phyloP scores from a whole-genome alignment of 2,797 vertebrate species.

The Varecia variegata region DNA sequence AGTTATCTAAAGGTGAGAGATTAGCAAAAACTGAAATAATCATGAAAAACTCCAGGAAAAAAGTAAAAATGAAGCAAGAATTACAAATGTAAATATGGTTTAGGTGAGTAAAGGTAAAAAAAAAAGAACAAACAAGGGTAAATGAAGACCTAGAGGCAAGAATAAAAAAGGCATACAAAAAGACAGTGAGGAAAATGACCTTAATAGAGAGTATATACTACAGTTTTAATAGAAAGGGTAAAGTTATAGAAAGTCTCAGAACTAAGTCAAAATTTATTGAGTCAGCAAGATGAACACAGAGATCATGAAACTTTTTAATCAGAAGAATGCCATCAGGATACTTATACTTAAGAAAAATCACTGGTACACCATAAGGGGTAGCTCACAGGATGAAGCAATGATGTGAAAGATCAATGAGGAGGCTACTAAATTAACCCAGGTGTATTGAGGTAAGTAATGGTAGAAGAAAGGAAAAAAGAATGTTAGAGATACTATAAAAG shows the following conservation, averaged over 20 bases:
- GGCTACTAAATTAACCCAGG: background rate
- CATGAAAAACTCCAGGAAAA: background rate
- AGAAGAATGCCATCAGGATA: background rate
- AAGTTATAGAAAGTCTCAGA: background rate
- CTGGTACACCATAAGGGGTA: background rate
- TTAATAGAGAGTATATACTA: background rate
- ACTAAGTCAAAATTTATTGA: background rate
- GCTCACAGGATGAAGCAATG: background rate
- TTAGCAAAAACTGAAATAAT: background rate
- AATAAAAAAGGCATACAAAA: background rate
- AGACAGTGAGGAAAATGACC: background rate
- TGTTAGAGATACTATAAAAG: background rate
- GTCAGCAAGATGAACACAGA: background rate
- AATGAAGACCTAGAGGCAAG: background rate
- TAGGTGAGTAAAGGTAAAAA: background rate
- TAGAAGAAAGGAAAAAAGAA: background rate
- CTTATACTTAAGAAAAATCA: background rate
- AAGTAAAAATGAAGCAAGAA: background rate
- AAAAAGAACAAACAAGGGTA: background rate
- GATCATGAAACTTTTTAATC: background rate
- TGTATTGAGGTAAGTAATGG: background rate
- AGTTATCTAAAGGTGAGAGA: background rate
- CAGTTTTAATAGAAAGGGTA: background rate
- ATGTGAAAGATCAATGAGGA: background rate
- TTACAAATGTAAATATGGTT: background rate